A percentile compares a stretch with the other conserved stretches of the same genome.
These are phyloP conservation scores for Amphiduros pacificus DNA, from an alignment of 2,888 invertebrate genomes.

Conservation along the genomic window DNA sequence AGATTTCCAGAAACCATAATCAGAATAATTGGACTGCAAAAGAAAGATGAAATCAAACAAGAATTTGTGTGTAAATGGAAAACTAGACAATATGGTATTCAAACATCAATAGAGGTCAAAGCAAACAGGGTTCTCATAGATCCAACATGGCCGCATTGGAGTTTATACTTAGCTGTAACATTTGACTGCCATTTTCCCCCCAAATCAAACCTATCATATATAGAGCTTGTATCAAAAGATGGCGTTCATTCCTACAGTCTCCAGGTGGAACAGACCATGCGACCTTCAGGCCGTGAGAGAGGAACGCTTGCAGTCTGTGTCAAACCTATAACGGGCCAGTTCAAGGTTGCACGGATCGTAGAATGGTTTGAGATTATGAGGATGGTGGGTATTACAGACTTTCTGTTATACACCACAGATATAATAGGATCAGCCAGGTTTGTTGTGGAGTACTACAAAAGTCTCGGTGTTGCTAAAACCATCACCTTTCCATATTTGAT, in stretches of 20 bases:
- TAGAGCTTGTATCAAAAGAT: neutral
- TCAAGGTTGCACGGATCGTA: constrained; percentile 12
- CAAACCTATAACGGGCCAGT: constrained; percentile 15
- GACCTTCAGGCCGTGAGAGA: neutral
- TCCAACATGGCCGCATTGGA: neutral
- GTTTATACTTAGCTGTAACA: neutral
- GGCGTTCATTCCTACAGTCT: neutral
- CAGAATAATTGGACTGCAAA: neutral
- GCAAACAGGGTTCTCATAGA: neutral
- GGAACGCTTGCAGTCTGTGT: constrained; percentile 20
- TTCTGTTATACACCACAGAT: constrained; percentile 24
- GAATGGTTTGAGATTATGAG: constrained; percentile 25
- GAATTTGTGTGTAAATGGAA: neutral
- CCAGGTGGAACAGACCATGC: neutral
- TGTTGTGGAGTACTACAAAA: constrained; percentile 21
- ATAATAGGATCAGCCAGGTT: constrained; percentile 13
- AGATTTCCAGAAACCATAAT: neutral
- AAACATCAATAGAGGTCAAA: neutral
- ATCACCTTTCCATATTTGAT: constrained; percentile 20
- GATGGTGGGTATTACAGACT: constrained; percentile 7
- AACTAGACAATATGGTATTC: neutral
- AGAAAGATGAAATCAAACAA: neutral
- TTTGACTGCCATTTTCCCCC: neutral
- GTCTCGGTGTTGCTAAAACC: constrained; percentile 18
- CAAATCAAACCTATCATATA: neutral